phyloP scores from a whole-genome alignment of 2,888 invertebrate genomes.

The Opisthograptis luteolata region DNA sequence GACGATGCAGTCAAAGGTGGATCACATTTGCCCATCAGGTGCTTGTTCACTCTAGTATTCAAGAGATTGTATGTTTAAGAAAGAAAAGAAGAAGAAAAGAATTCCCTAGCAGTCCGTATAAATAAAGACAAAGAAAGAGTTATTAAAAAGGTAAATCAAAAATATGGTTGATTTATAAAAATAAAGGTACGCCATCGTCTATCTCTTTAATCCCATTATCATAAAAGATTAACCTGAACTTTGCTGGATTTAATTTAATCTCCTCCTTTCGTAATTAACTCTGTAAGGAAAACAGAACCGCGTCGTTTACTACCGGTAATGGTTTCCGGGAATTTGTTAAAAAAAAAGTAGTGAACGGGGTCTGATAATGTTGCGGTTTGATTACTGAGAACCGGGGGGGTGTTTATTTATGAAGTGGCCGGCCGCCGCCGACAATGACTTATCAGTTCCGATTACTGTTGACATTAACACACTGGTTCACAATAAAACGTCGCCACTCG shows the following conservation, averaged over 20 bases:
- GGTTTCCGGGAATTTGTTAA: conserved; percentile 46
- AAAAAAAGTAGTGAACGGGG: conserved; percentile 43
- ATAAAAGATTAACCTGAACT: conserved; percentile 2
- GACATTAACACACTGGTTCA: conserved; percentile 48
- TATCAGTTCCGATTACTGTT: conserved; percentile 63
- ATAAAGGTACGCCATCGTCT: background rate
- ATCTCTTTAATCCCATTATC: conserved; percentile 2
- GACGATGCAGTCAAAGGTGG: too few species aligned
- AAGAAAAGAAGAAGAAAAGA: too few species aligned
- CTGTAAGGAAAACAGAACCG: conserved; percentile 15
- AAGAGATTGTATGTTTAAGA: too few species aligned
- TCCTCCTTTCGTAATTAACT: conserved; percentile 15
- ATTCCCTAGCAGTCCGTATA: too few species aligned
- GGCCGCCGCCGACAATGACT: conserved; percentile 47
- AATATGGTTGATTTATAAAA: background rate
- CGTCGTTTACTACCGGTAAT: conserved; percentile 40
- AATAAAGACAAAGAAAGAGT: background rate
- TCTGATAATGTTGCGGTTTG: conserved; percentile 51
- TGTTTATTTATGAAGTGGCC: conserved; percentile 56
- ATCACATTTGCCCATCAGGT: too few species aligned
- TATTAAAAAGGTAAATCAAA: background rate
- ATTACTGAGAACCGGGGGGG: conserved; percentile 54
- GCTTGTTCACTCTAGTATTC: too few species aligned
- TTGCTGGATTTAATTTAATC: conserved; percentile 14
- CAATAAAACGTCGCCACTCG: conserved; percentile 42